Base-by-base conservation (phyloP, 1,140 invertebrate genomes). In the Sarcophaga bullata region DNA sequence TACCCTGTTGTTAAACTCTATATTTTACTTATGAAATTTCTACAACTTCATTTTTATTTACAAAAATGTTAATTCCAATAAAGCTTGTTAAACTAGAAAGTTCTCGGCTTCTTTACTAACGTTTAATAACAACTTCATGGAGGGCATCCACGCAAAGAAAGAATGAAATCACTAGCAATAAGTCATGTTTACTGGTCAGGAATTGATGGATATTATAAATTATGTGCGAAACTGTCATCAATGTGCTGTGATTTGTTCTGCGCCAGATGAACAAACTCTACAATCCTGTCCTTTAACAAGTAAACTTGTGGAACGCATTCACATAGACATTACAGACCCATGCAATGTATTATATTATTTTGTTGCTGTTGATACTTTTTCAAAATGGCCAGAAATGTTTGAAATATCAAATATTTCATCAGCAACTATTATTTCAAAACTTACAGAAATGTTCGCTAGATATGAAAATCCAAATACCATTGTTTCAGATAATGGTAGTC, bases 131-230 rank as follows among this genome's bases (percentile, higher is more conserved):
- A 90, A 82, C 82, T 93, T 13, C 92, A 93, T 86, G 73, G 82
- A 13, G 88, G 86, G 25, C 92, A 92, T 84, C 85, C 89, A 25
- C 92, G 92, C 6, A 91, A 92, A 1, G 86, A 89, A 19, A 89
- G 90, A 83, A 93, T 92, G 88, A 93, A 93, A 84, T 84, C 87
- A 17, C 81, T 92, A 15, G 92, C 92, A 9, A 82, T 91, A 73
- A 86, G 85, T 54, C 90, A 91, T 84, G 87, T 92, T 9, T 93
- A 90, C 84, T 93, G 92, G 91, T 90, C 89, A 25, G 85, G 86
- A 6, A 89, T 93, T 0, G 90, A 92, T 76, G 83, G 90, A 92
- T 9, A 90, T 91, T 8, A 89, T 90, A 84, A 48, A 68, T 6
- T 81, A 87, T 48, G 86, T 86, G 13, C 84, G 85, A 46, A 80